These are phyloP conservation scores for Corythoichthys haematopterus DNA, from an alignment of 2,113 vertebrate genomes.

Conservation along the genomic window DNA sequence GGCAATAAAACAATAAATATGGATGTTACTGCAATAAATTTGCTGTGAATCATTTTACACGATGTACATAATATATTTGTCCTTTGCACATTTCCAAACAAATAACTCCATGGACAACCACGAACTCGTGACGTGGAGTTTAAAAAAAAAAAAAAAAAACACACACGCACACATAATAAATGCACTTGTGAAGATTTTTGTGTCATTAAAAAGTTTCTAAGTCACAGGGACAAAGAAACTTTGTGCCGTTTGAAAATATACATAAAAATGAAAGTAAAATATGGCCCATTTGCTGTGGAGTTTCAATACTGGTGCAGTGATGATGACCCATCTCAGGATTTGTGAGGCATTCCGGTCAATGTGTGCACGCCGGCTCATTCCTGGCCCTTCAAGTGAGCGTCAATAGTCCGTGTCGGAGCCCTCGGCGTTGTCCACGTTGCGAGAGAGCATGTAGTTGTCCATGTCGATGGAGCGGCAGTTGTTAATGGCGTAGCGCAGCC, in stretches of 20 bases:
- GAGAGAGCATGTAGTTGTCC: constrained; percentile 82
- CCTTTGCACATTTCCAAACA: constrained; percentile 80
- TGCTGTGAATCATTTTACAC: constrained; percentile 98
- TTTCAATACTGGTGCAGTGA: constrained; percentile 29
- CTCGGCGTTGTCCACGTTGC: constrained; percentile 74
- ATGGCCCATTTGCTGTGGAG: constrained; percentile 65
- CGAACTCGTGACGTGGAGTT: constrained; percentile 71
- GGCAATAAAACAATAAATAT: constrained; percentile 99
- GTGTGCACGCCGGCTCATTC: constrained; percentile 4
- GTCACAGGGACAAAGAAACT: constrained; percentile 81
- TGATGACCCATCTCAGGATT: constrained; percentile 6
- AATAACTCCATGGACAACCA: constrained; percentile 83
- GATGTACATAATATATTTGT: constrained; percentile 83
- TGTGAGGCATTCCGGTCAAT: constrained; percentile 15
- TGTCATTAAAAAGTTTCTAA: constrained; percentile 71
- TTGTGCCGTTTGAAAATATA: constrained; percentile 68
- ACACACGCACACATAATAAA: constrained; percentile 27
- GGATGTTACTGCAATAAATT: constrained; percentile 94
- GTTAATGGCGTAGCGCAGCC: constrained; percentile 79
- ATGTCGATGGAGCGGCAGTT: constrained; percentile 82
- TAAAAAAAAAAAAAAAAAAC: constrained; percentile 12
- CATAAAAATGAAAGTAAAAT: constrained; percentile 70
- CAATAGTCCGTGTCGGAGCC: constrained; percentile 77
- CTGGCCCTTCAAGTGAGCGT: constrained; percentile 2
- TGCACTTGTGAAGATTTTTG: constrained; percentile 39